These are phyloP conservation scores for Proteles cristata DNA, from an alignment of 2,113 vertebrate species.

Conservation along the genomic window DNA sequence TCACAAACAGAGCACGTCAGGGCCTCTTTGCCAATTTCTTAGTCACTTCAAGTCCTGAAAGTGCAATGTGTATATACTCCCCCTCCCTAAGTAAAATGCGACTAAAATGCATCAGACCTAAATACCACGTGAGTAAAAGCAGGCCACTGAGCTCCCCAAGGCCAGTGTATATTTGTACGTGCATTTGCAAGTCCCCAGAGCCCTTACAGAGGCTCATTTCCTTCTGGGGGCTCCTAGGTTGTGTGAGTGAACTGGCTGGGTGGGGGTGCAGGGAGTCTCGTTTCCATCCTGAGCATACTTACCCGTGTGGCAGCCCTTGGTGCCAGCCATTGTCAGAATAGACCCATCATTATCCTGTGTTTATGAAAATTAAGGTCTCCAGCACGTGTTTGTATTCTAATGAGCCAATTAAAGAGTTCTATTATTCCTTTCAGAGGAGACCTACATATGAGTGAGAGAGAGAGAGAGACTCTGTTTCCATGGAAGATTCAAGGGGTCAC, in stretches of 20 bases:
- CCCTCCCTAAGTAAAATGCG: background rate
- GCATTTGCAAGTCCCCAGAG: background rate
- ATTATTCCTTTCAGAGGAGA: conserved; percentile 25
- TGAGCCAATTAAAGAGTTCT: conserved; percentile 23
- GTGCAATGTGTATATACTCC: background rate
- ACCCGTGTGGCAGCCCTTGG: background rate
- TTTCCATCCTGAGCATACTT: conserved; percentile 2
- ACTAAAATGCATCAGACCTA: background rate
- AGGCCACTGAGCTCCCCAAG: background rate
- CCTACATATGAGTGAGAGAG: background rate
- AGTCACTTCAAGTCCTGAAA: background rate
- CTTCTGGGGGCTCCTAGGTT: background rate
- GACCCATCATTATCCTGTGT: background rate
- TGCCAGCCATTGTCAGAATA: background rate
- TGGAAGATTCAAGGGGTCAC: background rate
- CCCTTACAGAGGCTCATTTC: background rate
- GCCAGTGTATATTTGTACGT: background rate
- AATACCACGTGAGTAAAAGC: background rate
- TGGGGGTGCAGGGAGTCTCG: background rate
- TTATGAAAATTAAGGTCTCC: conserved; percentile 46
- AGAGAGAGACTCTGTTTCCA: background rate
- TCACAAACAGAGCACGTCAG: background rate
- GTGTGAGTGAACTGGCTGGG: background rate
- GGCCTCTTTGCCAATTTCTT: background rate
- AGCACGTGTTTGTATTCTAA: conserved; percentile 41